Base-by-base conservation (phyloP, 2,888 invertebrate species). In the Lochmaea crataegi region DNA sequence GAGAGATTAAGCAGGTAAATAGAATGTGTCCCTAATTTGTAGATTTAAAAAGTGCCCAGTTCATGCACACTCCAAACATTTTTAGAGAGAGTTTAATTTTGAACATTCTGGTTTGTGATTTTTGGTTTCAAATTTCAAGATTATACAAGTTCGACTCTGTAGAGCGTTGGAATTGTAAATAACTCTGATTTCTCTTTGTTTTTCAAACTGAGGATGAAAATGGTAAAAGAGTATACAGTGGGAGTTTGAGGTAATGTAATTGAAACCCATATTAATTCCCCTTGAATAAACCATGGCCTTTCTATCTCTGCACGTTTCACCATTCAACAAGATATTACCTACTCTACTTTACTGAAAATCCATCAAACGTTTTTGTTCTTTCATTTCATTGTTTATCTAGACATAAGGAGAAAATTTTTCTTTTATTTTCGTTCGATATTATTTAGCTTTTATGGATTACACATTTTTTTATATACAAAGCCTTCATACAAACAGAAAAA, bases 261-360 rank as follows among this genome's bases (percentile, higher is more conserved):
- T 84, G 79, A 80, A 80, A 78, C 76, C 77, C 76, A 75, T 79
- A 77, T 76, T 81, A 82, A 82, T 83, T 82, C 81, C 78, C 78
- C 76, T 80, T 85, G 85, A 85, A 85, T 85, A 85, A 85, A 85
- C 84, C 85, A 85, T 75, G 77, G 76, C 76, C 79, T 79, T 80
- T 81, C 81, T 80, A 80, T 79, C 78, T 78, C 72, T 79, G 81
- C 83, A 84, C 84, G 83, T 83, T 82, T 80, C 76, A 12, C 48
- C 45, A 68, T 65, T 71, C 63, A 72, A 68, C 72, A 61, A 18
- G 70, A 73, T 64, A 70, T 70, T 70, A 70, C 57, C 64, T 70
- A 64, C 64, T 70, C 42, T 9, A 63, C 60, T 60, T 60, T n/a
- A 48, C 65, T 48, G 42, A 22, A 48, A 45, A 60, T 41, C 48